Conservation (phyloP, 2,888 invertebrate genomes). For the Myopa tessellatipennis region DNA sequence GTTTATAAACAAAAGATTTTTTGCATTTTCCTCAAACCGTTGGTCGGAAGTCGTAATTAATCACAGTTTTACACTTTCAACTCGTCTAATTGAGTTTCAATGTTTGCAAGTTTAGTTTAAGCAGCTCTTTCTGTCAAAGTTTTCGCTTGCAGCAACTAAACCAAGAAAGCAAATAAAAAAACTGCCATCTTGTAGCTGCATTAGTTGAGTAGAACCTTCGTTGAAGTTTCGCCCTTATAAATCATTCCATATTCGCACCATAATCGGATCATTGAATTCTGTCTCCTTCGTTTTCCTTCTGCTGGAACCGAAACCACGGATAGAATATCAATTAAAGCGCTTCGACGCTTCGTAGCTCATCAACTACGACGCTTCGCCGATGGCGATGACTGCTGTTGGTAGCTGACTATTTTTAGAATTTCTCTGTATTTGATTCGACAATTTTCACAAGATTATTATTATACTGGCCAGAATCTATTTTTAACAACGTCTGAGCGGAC, state of each 20-base stretch:
- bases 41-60: no score
- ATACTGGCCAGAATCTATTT: slow-evolving; percentile 13
- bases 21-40: no score
- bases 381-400: neutral
- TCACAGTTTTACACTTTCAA: no score
- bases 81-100: no score
- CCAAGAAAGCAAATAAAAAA: neutral
- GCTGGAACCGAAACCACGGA: neutral
- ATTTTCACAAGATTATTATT: slow-evolving; percentile 7
- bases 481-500: neutral
- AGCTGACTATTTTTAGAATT: slow-evolving; percentile 15
- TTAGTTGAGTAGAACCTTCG: neutral
- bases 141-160: no score
- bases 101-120: no score
- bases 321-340: slow-evolving; percentile 9
- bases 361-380: neutral
- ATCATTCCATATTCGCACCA: slow-evolving; percentile 16
- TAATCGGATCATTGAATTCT: slow-evolving; percentile 29
- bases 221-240: neutral
- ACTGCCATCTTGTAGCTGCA: neutral
- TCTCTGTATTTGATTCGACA: slow-evolving; percentile 6
- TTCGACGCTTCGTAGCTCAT: neutral
- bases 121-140: no score
- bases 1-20: no score
- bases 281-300: neutral